Conservation (phyloP, 1,140 invertebrate genomes). For the Amyelois transitella region DNA sequence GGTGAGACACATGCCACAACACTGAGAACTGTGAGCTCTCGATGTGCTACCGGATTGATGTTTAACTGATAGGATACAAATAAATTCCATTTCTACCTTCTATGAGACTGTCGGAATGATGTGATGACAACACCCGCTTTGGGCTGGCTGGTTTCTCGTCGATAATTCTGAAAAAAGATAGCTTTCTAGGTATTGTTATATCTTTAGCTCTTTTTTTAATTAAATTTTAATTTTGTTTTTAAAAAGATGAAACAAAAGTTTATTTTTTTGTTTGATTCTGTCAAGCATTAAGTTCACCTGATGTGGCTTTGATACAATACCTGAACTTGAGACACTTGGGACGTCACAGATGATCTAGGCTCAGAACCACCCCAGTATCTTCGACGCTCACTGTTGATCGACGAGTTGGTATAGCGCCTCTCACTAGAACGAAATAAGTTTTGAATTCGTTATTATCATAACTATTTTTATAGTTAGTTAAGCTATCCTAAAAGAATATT, state of each 20-base stretch:
- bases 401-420: slow-evolving; percentile 55
- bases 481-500: no score
- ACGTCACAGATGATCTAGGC: slow-evolving; percentile 67
- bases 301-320: no score
- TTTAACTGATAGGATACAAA: slow-evolving; percentile 2
- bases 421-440: slow-evolving; percentile 28
- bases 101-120: slow-evolving; percentile 90
- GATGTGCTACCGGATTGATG: slow-evolving; percentile 19
- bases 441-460: no score
- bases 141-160: slow-evolving; percentile 68
- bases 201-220: neutral
- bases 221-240: neutral
- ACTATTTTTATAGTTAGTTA: no score
- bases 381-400: slow-evolving; percentile 55
- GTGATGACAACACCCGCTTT: slow-evolving; percentile 95
- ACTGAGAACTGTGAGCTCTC: slow-evolving; percentile 35
- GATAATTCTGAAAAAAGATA: slow-evolving; percentile 55
- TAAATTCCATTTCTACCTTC: slow-evolving; percentile 79
- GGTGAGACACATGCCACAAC: slow-evolving; percentile 50
- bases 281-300: no score
- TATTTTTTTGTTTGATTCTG: no score
- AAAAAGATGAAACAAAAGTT: no score
- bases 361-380: slow-evolving; percentile 72
- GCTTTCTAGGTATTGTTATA: neutral
- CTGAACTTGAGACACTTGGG: slow-evolving; percentile 60